Conservation (phyloP, 2,113 vertebrate species). For the Jacana jacana region DNA sequence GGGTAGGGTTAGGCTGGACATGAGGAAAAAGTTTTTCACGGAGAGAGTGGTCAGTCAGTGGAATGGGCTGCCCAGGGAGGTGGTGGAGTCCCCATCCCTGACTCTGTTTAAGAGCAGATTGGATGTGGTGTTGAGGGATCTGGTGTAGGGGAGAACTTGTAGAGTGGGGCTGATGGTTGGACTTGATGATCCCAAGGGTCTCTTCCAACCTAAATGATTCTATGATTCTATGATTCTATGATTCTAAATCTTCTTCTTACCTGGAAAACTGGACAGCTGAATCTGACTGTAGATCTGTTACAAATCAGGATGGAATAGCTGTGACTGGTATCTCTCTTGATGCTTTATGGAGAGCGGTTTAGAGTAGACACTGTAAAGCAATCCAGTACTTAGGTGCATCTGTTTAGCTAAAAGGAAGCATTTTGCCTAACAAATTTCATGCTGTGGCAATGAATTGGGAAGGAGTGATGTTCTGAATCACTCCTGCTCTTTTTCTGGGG, state of each 20-base stretch:
- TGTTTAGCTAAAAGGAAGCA: background rate
- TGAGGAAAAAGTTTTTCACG: too few species aligned
- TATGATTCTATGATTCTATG: too few species aligned
- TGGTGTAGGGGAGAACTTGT: too few species aligned
- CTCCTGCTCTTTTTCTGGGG: background rate
- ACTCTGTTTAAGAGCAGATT: too few species aligned
- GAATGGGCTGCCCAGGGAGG: too few species aligned
- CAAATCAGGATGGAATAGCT: background rate
- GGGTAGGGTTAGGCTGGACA: too few species aligned
- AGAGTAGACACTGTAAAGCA: background rate
- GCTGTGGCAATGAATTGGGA: background rate
- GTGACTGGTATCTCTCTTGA: background rate
- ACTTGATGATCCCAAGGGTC: too few species aligned
- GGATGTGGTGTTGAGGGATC: too few species aligned
- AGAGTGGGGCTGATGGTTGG: too few species aligned
- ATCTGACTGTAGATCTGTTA: background rate
- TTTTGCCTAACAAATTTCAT: background rate
- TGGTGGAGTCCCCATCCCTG: too few species aligned
- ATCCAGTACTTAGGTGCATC: background rate
- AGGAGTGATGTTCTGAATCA: background rate
- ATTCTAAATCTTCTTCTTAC: background rate
- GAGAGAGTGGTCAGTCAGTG: too few species aligned
- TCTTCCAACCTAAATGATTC: too few species aligned
- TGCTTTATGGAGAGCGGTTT: background rate
- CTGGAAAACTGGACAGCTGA: background rate